A percentile compares a stretch with the other conserved stretches of the same genome.
Evolutionary conservation across 2,113 vertebrate species (phyloP).

Genomic region (Phyllostomus discolor): DNA sequence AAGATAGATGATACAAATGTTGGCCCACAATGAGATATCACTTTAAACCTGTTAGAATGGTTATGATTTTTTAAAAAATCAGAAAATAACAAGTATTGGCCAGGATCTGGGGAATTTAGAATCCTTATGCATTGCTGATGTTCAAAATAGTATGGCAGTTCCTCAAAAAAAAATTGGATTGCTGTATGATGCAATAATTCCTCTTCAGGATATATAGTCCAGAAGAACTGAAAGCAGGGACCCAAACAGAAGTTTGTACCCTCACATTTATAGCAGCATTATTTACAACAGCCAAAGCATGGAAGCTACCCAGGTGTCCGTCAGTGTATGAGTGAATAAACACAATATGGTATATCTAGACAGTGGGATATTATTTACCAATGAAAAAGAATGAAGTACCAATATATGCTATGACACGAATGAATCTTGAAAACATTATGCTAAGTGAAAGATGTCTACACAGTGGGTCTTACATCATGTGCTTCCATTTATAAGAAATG

Average conservation of each 20-base stretch:
- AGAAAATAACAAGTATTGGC: neutral
- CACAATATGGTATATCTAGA: neutral
- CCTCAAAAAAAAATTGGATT: neutral
- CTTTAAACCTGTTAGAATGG: neutral
- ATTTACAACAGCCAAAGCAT: neutral
- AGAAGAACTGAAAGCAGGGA: neutral
- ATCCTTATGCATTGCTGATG: neutral
- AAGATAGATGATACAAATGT: neutral
- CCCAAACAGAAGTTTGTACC: neutral
- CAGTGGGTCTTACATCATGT: neutral
- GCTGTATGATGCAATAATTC: neutral
- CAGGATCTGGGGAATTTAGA: neutral
- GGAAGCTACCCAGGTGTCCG: neutral
- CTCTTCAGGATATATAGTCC: neutral
- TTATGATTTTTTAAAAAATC: neutral
- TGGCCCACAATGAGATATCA: neutral
- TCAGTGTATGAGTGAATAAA: neutral
- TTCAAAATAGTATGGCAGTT: neutral
- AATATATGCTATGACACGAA: neutral
- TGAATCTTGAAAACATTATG: neutral
- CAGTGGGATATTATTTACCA: neutral
- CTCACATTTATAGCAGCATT: neutral
- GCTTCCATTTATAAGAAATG: neutral
- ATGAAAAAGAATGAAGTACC: neutral
- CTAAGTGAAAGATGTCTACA: neutral